Base-by-base conservation (phyloP, 2,888 invertebrate genomes). In the Leptinotarsa rubiginosa region DNA sequence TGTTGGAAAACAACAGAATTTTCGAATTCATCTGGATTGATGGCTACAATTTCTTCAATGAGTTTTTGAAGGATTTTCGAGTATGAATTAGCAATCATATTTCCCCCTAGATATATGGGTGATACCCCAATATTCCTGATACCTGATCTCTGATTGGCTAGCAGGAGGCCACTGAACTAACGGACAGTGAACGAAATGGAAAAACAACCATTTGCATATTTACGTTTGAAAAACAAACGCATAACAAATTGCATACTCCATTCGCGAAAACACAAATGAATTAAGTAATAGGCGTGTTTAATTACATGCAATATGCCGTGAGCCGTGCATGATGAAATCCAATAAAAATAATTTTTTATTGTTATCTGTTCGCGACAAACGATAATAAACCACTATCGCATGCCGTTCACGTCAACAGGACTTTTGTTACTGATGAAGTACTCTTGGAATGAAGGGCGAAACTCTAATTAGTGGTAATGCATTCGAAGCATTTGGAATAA, bases 221-320 rank as follows among this genome's bases (percentile, higher is more conserved):
- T 68, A 31, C 41, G 18, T 54, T 25, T 31, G 54, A 18, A 69
- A 69, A 18, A 52, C 15, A 22, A 56, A 56, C 25, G 18, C 5
- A 22, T 56, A 47, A 69, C 56, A 69, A 69, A 69, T 69, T 69
- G 69, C n/a, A 31, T 5, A 56, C 52, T 69, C 47, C 56, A 69
- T 47, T 47, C 69, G 15, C 3, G 20, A 56, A 69, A 69, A 69
- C 65, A 70, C 52, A 64, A 64, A 65, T 22, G 67, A 72, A 65
- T 66, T 41, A 68, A 65, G 50, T 72, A 72, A 73, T 69, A 69
- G 69, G 68, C 69, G 69, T 41, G 52, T 73, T 73, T 73, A 73
- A 73, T 73, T 73, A 73, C 69, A 69, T 47, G 41, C 41, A 10
- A 69, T 73, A 73, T 73, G 62, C 22, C 41, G 20, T 25, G 31